A percentile compares a stretch with the other conserved stretches of the same genome.
phyloP scores from a whole-genome alignment of 2,797 vertebrate species.

The Bradypodion pumilum region DNA sequence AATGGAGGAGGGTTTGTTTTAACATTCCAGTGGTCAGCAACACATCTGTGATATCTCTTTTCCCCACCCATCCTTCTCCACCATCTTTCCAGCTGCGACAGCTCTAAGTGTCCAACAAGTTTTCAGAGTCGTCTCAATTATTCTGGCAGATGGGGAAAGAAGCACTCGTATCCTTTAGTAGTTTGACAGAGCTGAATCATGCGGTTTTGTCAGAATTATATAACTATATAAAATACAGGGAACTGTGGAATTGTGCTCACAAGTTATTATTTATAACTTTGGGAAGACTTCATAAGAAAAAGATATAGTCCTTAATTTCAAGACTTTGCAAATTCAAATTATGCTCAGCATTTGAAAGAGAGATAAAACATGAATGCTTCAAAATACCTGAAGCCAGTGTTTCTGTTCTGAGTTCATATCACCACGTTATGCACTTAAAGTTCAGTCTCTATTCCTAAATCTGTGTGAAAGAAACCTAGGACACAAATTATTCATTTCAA shows the following conservation, averaged over 20 bases:
- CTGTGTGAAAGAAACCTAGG: background rate
- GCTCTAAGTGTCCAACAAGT: background rate
- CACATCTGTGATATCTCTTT: too few species aligned
- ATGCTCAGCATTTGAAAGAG: background rate
- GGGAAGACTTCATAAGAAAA: background rate
- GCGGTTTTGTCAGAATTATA: background rate
- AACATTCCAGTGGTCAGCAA: background rate
- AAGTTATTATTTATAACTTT: fast-evolving
- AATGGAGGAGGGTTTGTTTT: background rate
- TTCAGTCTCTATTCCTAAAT: background rate
- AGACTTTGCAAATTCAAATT: background rate
- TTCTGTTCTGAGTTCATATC: background rate
- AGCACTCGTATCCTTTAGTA: fast-evolving
- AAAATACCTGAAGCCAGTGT: fast-evolving
- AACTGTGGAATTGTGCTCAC: fast-evolving
- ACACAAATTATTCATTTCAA: background rate
- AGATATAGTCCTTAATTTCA: background rate
- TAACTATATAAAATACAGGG: fast-evolving
- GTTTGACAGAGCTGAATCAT: background rate
- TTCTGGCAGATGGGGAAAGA: background rate
- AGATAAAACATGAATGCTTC: background rate
- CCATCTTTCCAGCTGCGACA: background rate
- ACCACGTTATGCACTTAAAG: background rate
- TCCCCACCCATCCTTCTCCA: background rate
- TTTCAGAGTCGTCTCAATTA: background rate